These are phyloP conservation scores for Gambusia affinis DNA, from an alignment of 2,113 vertebrate species.

Conservation along the genomic window DNA sequence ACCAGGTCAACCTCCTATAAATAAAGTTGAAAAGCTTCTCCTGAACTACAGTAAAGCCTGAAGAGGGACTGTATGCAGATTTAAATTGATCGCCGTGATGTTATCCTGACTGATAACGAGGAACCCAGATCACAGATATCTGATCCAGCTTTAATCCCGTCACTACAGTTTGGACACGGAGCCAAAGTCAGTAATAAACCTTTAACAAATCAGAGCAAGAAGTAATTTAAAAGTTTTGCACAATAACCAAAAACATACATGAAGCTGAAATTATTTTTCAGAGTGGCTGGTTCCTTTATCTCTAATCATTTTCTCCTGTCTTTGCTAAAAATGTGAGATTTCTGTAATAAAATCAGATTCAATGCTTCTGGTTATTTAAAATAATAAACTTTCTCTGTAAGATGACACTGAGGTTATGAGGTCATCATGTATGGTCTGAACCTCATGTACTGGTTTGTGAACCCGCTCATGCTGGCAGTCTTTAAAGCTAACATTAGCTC, in stretches of 20 bases:
- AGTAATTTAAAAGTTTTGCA: neutral
- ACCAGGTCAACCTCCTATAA: neutral
- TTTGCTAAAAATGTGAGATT: neutral
- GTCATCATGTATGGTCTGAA: conserved; percentile 2
- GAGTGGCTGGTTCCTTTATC: neutral
- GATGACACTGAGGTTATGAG: neutral
- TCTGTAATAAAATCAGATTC: neutral
- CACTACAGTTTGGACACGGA: neutral
- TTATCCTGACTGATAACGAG: neutral
- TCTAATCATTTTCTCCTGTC: neutral
- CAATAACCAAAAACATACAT: neutral
- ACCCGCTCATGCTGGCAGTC: neutral
- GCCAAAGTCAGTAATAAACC: neutral
- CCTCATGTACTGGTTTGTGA: neutral
- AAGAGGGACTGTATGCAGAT: neutral
- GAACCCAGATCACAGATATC: neutral
- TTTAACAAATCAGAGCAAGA: neutral
- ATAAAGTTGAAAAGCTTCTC: neutral
- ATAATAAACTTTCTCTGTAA: neutral
- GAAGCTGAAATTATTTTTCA: neutral
- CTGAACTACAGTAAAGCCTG: neutral
- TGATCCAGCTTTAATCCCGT: neutral
- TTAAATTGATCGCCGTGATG: neutral
- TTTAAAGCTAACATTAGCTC: conserved; percentile 10
- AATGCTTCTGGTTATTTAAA: neutral